Conservation (phyloP, 2,888 invertebrate species). For the Orgyia antiqua region DNA sequence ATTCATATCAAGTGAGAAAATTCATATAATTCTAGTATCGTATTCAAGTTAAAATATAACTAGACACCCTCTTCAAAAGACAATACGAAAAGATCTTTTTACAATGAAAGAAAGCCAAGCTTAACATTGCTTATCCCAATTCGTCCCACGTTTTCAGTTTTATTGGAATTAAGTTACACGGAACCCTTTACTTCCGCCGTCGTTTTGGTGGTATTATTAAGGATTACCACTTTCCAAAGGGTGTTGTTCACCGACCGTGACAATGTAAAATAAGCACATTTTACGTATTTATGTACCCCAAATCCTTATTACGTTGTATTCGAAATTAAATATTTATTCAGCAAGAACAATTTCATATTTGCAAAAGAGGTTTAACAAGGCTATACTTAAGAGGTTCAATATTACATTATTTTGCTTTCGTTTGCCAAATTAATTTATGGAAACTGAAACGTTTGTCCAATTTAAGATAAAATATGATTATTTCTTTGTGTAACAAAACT, state of each 20-base stretch:
- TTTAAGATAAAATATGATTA: too few species aligned
- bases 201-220: constrained; percentile 53
- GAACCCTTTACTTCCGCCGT: constrained; percentile 63
- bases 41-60: too few species aligned
- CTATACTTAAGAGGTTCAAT: too few species aligned
- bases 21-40: too few species aligned
- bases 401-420: too few species aligned
- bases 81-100: too few species aligned
- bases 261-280: constrained; percentile 34
- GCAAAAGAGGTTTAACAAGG: constrained; percentile 1
- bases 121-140: constrained; percentile 37
- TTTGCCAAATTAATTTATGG: too few species aligned
- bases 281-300: constrained; percentile 29
- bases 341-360: constrained; percentile 15
- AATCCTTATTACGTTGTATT: constrained; percentile 28
- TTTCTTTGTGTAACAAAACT: too few species aligned
- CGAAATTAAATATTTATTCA: constrained; percentile 24
- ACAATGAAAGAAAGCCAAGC: constrained; percentile 26
- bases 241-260: constrained; percentile 32
- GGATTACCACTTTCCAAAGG: constrained; percentile 51
- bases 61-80: too few species aligned
- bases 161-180: constrained; percentile 68
- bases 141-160: constrained; percentile 65
- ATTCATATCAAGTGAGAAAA: too few species aligned
- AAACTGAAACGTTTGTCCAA: too few species aligned